These are phyloP conservation scores for Amphilophus citrinellus DNA, from an alignment of 2,113 vertebrate genomes.

Conservation along the genomic window DNA sequence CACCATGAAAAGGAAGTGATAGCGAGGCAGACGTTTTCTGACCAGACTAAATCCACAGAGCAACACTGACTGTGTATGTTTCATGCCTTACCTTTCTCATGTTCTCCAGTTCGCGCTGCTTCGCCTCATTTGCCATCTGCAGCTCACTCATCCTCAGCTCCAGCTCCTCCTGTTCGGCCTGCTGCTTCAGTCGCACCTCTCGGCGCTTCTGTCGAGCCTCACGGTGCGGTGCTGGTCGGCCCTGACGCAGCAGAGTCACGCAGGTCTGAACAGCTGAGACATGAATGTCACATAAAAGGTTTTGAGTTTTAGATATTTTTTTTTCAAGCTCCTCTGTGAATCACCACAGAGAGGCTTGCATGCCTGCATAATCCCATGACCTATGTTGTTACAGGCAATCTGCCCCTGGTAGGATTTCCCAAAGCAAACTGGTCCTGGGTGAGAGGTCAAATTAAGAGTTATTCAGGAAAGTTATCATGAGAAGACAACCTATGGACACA, in stretches of 20 bases:
- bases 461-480: too few species aligned
- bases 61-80: not conserved
- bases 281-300: not conserved
- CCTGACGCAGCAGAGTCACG: slow-evolving; percentile 84
- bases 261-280: slow-evolving; percentile 90
- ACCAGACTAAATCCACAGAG: not conserved
- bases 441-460: not conserved
- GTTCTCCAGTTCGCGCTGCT: slow-evolving; percentile 91
- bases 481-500: too few species aligned
- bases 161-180: slow-evolving; percentile 92
- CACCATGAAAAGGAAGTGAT: not conserved
- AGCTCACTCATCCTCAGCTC: slow-evolving; percentile 93
- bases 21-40: not conserved
- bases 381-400: not conserved
- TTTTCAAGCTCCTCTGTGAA: not conserved
- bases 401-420: not conserved
- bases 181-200: slow-evolving; percentile 87
- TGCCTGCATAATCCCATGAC: not conserved
- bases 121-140: slow-evolving; percentile 91
- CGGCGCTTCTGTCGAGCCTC: slow-evolving; percentile 89
- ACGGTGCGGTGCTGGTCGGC: slow-evolving; percentile 88
- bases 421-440: not conserved
- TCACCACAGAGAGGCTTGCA: not conserved
- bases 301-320: not conserved
- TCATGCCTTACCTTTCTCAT: slow-evolving; percentile 88